Conservation (phyloP, 2,888 invertebrate genomes). For the Tineola bisselliella region DNA sequence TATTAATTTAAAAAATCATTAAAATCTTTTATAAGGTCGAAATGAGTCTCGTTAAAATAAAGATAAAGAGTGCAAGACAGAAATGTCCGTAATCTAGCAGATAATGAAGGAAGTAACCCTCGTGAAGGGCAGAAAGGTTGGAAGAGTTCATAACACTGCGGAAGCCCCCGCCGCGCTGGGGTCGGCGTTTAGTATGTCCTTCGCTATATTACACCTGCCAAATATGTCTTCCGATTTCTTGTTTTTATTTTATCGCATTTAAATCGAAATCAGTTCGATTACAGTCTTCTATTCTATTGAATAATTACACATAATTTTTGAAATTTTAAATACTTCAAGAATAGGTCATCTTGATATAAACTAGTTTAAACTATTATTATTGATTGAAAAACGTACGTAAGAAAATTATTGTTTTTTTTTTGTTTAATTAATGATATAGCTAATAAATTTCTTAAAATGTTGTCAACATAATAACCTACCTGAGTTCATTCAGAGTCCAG, state of each 20-base stretch:
- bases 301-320: too few relatives aligned
- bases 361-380: too few relatives aligned
- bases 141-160: conserved; percentile 35
- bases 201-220: conserved; percentile 17
- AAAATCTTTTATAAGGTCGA: neutral
- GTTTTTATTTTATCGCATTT: too few relatives aligned
- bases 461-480: neutral
- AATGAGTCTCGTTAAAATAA: neutral
- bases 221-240: conserved; percentile 15
- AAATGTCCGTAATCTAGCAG: neutral
- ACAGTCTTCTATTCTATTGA: too few relatives aligned
- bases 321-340: too few relatives aligned
- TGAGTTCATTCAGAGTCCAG: conserved; percentile 30
- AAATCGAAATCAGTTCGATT: too few relatives aligned
- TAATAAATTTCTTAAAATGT: neutral
- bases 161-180: conserved; percentile 31
- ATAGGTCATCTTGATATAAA: too few relatives aligned
- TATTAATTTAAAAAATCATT: too few relatives aligned
- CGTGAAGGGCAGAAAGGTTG: conserved; percentile 25
- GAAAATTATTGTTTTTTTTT: too few relatives aligned
- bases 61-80: neutral
- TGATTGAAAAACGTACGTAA: too few relatives aligned
- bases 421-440: too few relatives aligned
- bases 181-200: conserved; percentile 18
- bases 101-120: conserved; percentile 9